These are phyloP conservation scores for Laticauda colubrina DNA, from an alignment of 2,113 vertebrate species.

Conservation along the genomic window DNA sequence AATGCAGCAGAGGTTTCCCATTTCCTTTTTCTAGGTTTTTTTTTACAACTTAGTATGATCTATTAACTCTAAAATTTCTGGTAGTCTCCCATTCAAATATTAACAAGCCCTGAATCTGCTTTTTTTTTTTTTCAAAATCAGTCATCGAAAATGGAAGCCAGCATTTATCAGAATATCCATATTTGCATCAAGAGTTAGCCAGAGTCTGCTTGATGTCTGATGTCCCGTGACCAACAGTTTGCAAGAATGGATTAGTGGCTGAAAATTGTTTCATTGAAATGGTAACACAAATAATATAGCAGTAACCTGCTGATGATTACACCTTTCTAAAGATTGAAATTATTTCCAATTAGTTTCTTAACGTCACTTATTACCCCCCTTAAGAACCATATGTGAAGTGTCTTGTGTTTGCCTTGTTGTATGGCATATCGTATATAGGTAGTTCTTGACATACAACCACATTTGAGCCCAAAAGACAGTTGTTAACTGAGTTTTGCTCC, in stretches of 20 bases:
- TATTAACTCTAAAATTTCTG: neutral
- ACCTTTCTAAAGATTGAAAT: neutral
- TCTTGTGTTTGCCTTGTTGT: neutral
- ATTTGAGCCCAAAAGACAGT: no score
- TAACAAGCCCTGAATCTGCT: neutral
- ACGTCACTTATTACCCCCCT: neutral
- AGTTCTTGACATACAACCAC: no score
- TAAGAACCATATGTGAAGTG: neutral
- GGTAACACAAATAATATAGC: neutral
- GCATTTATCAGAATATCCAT: neutral
- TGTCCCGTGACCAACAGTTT: neutral
- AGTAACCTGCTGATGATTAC: neutral
- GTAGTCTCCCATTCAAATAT: neutral
- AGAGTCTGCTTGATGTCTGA: neutral
- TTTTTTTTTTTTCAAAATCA: neutral
- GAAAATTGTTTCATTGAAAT: neutral
- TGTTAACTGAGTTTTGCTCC: no score
- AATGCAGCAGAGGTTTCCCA: no score
- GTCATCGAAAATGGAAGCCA: neutral
- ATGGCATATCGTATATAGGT: neutral
- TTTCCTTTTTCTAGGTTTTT: no score
- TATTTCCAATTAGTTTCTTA: neutral
- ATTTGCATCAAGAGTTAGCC: neutral
- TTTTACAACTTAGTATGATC: no score
- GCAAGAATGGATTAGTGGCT: neutral